Conservation (phyloP, 2,797 vertebrate genomes). For the Xyrichtys novacula region DNA sequence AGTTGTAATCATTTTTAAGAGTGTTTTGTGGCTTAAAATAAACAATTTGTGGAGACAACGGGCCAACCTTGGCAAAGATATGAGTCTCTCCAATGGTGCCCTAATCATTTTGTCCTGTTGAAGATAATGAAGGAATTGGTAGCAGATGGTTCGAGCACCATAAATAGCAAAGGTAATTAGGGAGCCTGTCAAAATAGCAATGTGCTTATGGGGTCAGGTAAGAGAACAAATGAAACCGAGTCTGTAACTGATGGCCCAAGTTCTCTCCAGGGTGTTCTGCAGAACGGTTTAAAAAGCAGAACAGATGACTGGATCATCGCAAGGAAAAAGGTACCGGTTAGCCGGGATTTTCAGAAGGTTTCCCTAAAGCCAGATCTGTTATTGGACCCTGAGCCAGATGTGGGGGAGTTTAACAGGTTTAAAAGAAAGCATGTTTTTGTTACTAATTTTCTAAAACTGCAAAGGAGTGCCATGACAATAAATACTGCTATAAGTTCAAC, state of each 20-base stretch:
- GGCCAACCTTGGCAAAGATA: slow-evolving; percentile 85
- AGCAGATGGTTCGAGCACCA: slow-evolving; percentile 85
- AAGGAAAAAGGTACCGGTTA: slow-evolving; percentile 49
- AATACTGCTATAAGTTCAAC: background rate
- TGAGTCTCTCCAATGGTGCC: slow-evolving; percentile 82
- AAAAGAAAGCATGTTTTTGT: slow-evolving; percentile 24
- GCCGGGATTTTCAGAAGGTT: slow-evolving; percentile 49
- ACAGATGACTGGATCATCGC: slow-evolving; percentile 60
- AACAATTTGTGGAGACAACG: slow-evolving; percentile 88
- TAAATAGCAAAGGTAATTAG: slow-evolving; percentile 95
- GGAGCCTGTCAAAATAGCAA: slow-evolving; percentile 87
- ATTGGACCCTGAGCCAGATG: slow-evolving; percentile 50
- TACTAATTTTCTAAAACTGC: background rate
- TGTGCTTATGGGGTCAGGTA: slow-evolving; percentile 78
- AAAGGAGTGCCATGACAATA: background rate
- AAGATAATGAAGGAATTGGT: slow-evolving; percentile 93
- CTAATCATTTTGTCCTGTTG: slow-evolving; percentile 94
- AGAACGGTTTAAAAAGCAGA: slow-evolving; percentile 60
- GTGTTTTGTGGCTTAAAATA: slow-evolving; percentile 85
- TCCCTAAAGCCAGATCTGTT: slow-evolving; percentile 57
- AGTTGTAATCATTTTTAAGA: slow-evolving; percentile 37
- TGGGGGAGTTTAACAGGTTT: slow-evolving; percentile 24
- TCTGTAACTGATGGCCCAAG: slow-evolving; percentile 68
- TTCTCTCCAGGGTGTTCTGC: slow-evolving; percentile 65
- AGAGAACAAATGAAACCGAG: slow-evolving; percentile 49